Percentiles rank a stretch among this genome's conserved stretches.
phyloP scores from a whole-genome alignment of 2,888 invertebrate species.

The Dasypolia templi region DNA sequence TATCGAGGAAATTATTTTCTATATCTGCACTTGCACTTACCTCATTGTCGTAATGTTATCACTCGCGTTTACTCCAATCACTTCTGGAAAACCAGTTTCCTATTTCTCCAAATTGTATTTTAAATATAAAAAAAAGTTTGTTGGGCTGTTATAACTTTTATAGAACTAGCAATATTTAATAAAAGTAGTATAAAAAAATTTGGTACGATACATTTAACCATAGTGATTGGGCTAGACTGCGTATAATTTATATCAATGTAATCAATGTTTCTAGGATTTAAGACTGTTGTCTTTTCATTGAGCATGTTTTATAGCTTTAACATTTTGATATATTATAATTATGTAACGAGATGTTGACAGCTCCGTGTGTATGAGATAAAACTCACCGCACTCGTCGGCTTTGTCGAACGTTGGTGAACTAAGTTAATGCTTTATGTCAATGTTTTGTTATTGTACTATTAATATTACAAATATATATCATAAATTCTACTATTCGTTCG shows the following conservation, averaged over 20 bases:
- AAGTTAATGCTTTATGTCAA: conserved; percentile 87
- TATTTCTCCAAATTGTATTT: conserved; percentile 36
- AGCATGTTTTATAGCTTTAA: conserved; percentile 88
- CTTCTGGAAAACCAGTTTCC: conserved; percentile 26
- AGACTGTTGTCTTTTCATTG: conserved; percentile 85
- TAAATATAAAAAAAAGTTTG: conserved; percentile 30
- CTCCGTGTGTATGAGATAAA: conserved; percentile 67
- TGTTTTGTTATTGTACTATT: conserved; percentile 89
- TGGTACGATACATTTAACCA: conserved; percentile 24
- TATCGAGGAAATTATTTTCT: conserved; percentile 75
- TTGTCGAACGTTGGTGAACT: conserved; percentile 87
- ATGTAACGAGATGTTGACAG: conserved; percentile 70
- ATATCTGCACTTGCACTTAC: conserved; percentile 70
- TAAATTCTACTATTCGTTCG: conserved; percentile 90
- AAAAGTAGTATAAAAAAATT: conserved; percentile 2
- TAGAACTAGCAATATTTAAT: conserved; percentile 12
- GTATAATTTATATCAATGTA: conserved; percentile 65
- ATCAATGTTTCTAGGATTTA: conserved; percentile 76
- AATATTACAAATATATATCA: conserved; percentile 89
- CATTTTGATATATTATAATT: conserved; percentile 83
- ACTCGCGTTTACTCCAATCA: conserved; percentile 56
- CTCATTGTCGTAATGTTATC: conserved; percentile 67
- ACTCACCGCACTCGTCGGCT: conserved; percentile 83
- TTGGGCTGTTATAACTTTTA: conserved; percentile 41
- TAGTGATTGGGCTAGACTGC: conserved; percentile 61